A percentile compares a stretch with the other conserved stretches of the same genome.
These are phyloP conservation scores for Engraulis encrasicolus DNA, from an alignment of 2,113 vertebrate genomes.

Conservation along the genomic window DNA sequence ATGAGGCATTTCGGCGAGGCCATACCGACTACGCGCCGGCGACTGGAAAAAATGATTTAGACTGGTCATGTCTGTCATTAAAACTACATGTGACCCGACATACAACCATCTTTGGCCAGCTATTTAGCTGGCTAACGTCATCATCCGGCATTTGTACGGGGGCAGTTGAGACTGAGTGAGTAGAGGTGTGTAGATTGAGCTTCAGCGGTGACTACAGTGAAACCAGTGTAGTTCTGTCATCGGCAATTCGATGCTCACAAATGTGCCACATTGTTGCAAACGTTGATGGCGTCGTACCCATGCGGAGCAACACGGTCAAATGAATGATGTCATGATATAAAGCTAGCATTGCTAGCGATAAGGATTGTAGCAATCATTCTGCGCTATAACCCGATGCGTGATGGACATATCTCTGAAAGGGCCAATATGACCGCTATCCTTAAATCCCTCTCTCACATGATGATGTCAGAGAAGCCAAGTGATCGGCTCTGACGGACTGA, in stretches of 20 bases:
- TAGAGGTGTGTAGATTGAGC: conserved; percentile 60
- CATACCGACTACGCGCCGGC: conserved; percentile 52
- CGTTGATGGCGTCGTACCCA: neutral
- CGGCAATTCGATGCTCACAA: neutral
- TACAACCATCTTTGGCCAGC: conserved; percentile 46
- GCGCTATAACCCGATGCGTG: neutral
- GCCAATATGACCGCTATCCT: neutral
- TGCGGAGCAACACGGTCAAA: conserved; percentile 8
- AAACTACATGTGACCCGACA: conserved; percentile 59
- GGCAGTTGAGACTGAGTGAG: conserved; percentile 45
- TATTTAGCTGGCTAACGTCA: conserved; percentile 61
- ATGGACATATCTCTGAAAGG: neutral
- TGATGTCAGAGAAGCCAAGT: neutral
- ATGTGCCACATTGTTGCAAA: neutral
- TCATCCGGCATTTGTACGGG: conserved; percentile 35
- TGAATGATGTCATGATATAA: conserved; percentile 13
- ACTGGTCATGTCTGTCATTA: conserved; percentile 56
- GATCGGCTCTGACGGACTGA: neutral
- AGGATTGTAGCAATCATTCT: neutral
- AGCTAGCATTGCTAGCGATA: conserved; percentile 12
- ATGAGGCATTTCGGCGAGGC: conserved; percentile 31
- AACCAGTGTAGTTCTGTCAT: conserved; percentile 29
- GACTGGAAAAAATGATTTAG: conserved; percentile 34
- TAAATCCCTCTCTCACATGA: neutral
- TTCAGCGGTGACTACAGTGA: neutral